Evolutionary conservation across 2,797 vertebrate genomes (phyloP).

Genomic region (Adelosebastes latens): DNA sequence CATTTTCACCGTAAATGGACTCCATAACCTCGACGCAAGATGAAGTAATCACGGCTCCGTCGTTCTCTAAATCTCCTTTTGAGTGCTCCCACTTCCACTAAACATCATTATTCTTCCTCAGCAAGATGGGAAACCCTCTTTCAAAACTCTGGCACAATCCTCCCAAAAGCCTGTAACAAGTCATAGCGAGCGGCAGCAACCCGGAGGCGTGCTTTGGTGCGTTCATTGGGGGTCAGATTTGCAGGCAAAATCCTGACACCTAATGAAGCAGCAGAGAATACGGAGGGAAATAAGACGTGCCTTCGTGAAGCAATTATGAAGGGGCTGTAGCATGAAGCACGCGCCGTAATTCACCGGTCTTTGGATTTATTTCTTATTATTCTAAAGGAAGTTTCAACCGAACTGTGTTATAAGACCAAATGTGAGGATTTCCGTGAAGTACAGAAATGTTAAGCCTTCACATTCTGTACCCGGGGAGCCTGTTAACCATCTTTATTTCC

Average conservation of each 20-base stretch:
- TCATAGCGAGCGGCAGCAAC: neutral
- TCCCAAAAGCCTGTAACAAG: neutral
- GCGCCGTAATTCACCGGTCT: neutral
- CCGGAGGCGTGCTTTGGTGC: neutral
- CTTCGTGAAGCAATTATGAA: slow-evolving; percentile 29
- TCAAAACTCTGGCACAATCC: neutral
- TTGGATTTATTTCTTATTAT: neutral
- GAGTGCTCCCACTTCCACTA: neutral
- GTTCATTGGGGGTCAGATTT: slow-evolving; percentile 13
- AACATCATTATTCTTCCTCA: neutral
- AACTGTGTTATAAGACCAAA: neutral
- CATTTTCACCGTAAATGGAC: slow-evolving; percentile 1
- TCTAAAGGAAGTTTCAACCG: neutral
- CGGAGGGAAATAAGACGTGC: neutral
- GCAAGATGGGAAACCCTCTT: slow-evolving; percentile 1
- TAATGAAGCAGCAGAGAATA: neutral
- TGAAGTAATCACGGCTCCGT: neutral
- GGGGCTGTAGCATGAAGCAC: neutral
- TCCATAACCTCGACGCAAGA: neutral
- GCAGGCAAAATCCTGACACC: neutral
- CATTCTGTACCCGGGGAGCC: neutral
- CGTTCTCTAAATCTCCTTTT: slow-evolving; percentile 7
- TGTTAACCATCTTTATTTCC: neutral
- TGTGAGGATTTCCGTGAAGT: slow-evolving; percentile 10
- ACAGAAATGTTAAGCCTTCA: neutral